Evolutionary conservation across 2,888 invertebrate genomes (phyloP).

Genomic region (Zaprionus obscuricornis): DNA sequence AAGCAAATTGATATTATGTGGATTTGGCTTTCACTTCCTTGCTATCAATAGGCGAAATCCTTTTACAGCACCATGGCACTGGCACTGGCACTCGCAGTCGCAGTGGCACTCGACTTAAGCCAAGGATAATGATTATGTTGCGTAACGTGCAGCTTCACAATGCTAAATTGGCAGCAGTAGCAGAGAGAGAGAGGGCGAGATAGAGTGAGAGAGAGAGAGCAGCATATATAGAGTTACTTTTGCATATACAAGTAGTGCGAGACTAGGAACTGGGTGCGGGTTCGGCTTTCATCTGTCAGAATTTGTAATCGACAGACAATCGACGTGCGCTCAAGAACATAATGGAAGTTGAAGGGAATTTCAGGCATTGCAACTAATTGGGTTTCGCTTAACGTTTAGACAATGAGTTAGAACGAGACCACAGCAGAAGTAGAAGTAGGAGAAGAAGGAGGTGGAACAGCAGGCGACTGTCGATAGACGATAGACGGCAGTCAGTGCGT

Average conservation of each 20-base stretch:
- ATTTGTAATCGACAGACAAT: constrained; percentile 77
- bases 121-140: constrained; percentile 78
- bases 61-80: constrained; percentile 49
- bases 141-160: constrained; percentile 49
- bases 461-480: constrained; percentile 6
- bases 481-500: constrained; percentile 16
- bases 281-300: constrained; percentile 19
- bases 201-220: not conserved
- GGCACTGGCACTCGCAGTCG: constrained; percentile 2
- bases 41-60: constrained; percentile 77
- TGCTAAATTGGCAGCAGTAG: constrained; percentile 3
- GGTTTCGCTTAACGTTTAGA: constrained; percentile 62
- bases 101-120: constrained; percentile 64
- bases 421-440: constrained; percentile 13
- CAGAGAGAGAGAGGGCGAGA: not conserved
- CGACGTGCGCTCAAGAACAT: constrained; percentile 69
- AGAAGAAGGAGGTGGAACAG: not conserved
- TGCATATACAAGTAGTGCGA: constrained; percentile 42
- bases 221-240: constrained; percentile 36
- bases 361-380: constrained; percentile 76
- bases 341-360: constrained; percentile 63
- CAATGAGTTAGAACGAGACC: constrained; percentile 45
- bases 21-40: constrained; percentile 77
- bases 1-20: constrained; percentile 81
- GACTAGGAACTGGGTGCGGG: not conserved